Base-by-base conservation (phyloP, 2,888 invertebrate genomes). In the Phengaris alcon region DNA sequence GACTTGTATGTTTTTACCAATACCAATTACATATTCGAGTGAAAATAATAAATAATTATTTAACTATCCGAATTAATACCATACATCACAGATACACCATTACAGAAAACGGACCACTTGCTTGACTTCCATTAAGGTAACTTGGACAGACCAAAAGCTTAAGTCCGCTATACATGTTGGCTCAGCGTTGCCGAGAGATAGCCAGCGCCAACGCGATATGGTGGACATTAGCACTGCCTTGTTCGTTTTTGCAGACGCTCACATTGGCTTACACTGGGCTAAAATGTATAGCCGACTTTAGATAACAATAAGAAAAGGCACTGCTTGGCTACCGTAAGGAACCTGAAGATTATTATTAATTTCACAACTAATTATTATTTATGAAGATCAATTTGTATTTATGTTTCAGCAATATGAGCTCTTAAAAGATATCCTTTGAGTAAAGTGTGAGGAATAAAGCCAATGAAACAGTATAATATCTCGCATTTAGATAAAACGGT, bases 401-500 rank as follows among this genome's bases (percentile, higher is more conserved):
- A 64, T 64, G 6, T 35, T 44, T 64, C 10, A 64, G 57, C 3
- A 59, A 22, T 35, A 59, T 35, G 59, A 64, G 35, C 35, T 12
- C 64, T 35, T 12, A 35, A 64, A 22, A 64, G 64, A 12, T 44
- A 64, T 44, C 64, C 12, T 64, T 64, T 35, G 64, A 64, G 52
- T 52, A 52, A 64, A 64, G 64, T 64, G 6, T 44, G 35, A 12
- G 12, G 64, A 35, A 64, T 64, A 44, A 64, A 12, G n/a, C 9
- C 48, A 69, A 69, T 48, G 10, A 10, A 69, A 46, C n/a, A 48
- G 69, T 15, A 69, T 15, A 48, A 48, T 48, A 48, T 48, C 69
- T 9, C 48, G 48, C 8, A 69, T 69, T 69, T 69, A 48, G 69
- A 69, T 69, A 48, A 15, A 48, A 15, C 69, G 69, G 13, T 8